Evolutionary conservation across 2,888 invertebrate genomes (phyloP), one percentile per base, ranked within the genome.

Genomic region (Tubiluchus corallicola): DNA sequence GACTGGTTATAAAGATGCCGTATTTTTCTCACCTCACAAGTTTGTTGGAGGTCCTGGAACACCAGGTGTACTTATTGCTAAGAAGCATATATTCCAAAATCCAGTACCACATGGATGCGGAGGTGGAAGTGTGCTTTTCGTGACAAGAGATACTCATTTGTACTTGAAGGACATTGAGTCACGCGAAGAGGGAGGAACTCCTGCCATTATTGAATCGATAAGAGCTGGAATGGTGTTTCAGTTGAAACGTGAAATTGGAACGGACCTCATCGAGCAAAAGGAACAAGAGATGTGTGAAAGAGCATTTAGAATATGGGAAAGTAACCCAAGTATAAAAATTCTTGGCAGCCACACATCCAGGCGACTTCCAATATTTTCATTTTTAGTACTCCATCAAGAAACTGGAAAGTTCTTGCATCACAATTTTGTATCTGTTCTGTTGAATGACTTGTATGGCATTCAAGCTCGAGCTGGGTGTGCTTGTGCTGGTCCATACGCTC

Each of bases 401-500:
- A 56, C 58, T 17, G 81, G 82, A 2, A 55, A 79, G 13, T 85
- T 81, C 60, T 73, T 87, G 2, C 88, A 88, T 62, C 82, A 87
- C 63, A 85, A 85, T 65, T 77, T 80, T 70, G 76, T 88, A 5
- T 79, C 79, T 53, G 79, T 82, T 5, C 73, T 88, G 17, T 70
- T 90, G 39, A 88, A 87, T 58, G 87, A 90, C 57, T 75, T 90
- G 20, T 88, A 85, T 61, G 88, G 88, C 0, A 82, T 90, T 44
- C 87, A 87, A 65, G 79, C 63, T 2, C 38, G 66, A 44, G 59
- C 64, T 4, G 66, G 66, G 2, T 67, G 66, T 52, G 63, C 77
- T 15, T 84, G 84, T 63, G 81, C 83, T 40, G 75, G 82, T 43
- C 77, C 80, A 44, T 85, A 87, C 58, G 82, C 82, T 2, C 77